A percentile compares a stretch with the other conserved stretches of the same genome.
These are phyloP conservation scores for Creontiades dilutus DNA, from an alignment of 2,888 invertebrate genomes.

Conservation along the genomic window DNA sequence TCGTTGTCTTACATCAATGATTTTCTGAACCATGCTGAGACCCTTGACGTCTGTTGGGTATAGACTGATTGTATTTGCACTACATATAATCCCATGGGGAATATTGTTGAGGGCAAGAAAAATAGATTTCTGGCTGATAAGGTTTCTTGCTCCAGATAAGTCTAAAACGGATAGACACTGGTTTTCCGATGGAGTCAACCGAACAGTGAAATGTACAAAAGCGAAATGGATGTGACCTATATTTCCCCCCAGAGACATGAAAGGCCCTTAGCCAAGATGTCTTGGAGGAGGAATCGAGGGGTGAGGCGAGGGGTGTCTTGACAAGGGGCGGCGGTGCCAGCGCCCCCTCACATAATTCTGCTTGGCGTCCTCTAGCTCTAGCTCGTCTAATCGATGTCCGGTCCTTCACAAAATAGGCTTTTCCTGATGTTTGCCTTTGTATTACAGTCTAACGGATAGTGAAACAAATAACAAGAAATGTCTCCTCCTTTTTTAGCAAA, in stretches of 20 bases:
- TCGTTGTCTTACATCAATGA: too few species aligned
- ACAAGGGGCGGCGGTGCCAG: not conserved
- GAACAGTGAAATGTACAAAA: constrained; percentile 40
- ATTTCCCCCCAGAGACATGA: constrained; percentile 54
- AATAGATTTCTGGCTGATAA: not conserved
- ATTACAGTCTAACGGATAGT: too few species aligned
- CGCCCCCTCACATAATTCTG: constrained; percentile 58
- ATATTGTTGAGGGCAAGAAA: not conserved
- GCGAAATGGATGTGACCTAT: constrained; percentile 60
- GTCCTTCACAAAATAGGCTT: constrained; percentile 6
- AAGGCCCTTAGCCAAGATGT: constrained; percentile 53
- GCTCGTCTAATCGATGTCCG: constrained; percentile 46
- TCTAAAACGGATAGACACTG: constrained; percentile 33
- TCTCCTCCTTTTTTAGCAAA: too few species aligned
- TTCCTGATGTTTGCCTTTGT: not conserved
- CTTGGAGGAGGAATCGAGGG: too few species aligned
- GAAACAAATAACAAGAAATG: too few species aligned
- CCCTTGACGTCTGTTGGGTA: too few species aligned
- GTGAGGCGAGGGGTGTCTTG: not conserved
- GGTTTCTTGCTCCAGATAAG: not conserved
- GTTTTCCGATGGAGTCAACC: constrained; percentile 49
- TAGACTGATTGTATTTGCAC: not conserved
- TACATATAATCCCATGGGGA: not conserved
- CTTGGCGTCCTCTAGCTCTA: constrained; percentile 40
- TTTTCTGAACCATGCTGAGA: too few species aligned